These are phyloP conservation scores for Drosophila borborema DNA, from an alignment of 2,888 invertebrate species.

Conservation along the genomic window DNA sequence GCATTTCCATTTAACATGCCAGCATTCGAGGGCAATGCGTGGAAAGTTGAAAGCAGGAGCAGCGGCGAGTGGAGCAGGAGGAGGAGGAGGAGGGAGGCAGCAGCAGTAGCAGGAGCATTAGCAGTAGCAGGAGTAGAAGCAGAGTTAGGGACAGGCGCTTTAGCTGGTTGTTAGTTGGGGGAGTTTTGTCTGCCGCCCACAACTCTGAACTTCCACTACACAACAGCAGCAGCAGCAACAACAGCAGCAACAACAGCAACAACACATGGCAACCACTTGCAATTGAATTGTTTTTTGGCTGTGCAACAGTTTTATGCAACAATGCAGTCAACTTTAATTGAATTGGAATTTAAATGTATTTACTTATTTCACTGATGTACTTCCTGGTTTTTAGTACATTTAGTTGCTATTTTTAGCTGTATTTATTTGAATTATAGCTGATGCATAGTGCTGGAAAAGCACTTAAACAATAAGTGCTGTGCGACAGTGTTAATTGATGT, in stretches of 20 bases:
- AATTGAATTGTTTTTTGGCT: constrained; percentile 62
- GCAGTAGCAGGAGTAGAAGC: constrained; percentile 6
- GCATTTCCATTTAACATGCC: constrained; percentile 78
- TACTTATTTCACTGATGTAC: constrained; percentile 3
- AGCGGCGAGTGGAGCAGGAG: not conserved
- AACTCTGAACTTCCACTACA: constrained; percentile 9
- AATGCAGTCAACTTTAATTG: constrained; percentile 26
- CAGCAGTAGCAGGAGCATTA: constrained; percentile 21
- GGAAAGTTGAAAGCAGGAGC: constrained; percentile 21
- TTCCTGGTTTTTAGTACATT: constrained; percentile 6
- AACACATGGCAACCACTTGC: constrained; percentile 33
- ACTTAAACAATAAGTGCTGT: not conserved
- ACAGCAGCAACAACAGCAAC: not conserved
- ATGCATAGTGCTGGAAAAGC: not conserved
- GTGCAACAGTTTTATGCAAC: constrained; percentile 61
- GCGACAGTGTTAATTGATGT: constrained; percentile 1
- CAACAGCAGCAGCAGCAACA: not conserved
- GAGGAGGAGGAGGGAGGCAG: not conserved
- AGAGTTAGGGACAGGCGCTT: constrained; percentile 3
- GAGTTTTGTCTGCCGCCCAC: constrained; percentile 15
- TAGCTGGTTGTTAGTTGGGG: constrained; percentile 11
- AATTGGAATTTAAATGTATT: constrained; percentile 30
- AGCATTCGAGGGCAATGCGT: constrained; percentile 28
- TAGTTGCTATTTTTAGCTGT: not conserved
- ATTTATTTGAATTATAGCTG: constrained; percentile 1